Conservation (phyloP, 2,113 vertebrate genomes). For the Neolamprologus hecqui region DNA sequence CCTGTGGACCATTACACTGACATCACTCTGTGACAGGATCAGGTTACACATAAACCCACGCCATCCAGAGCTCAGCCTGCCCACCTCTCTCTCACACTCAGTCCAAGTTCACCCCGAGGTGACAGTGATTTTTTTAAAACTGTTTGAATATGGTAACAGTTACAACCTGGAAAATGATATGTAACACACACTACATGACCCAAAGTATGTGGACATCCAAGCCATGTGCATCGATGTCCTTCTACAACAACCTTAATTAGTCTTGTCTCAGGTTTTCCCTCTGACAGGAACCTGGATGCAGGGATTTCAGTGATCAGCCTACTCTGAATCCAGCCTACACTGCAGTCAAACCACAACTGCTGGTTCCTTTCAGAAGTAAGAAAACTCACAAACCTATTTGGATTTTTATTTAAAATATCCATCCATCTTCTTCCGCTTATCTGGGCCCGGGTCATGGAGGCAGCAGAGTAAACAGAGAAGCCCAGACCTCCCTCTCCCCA, state of each 20-base stretch:
- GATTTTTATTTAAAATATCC: neutral
- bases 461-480: neutral
- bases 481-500: neutral
- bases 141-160: neutral
- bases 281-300: neutral
- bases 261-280: neutral
- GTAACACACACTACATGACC: neutral
- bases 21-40: slow-evolving; percentile 26
- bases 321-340: neutral
- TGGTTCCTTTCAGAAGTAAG: neutral
- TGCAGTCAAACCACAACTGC: neutral
- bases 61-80: neutral
- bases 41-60: neutral
- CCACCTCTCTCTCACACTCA: neutral
- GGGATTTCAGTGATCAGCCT: neutral
- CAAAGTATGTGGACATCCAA: neutral
- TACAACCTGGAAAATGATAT: neutral
- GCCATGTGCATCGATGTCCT: neutral
- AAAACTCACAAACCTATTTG: neutral
- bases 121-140: neutral
- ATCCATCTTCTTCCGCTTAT: neutral
- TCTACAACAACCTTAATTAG: neutral
- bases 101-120: neutral
- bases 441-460: rapidly evolving
- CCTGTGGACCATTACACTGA: slow-evolving; percentile 39